A percentile compares a stretch with the other conserved stretches of the same genome.
phyloP scores from a whole-genome alignment of 2,888 invertebrate species.

The Latheticus oryzae region DNA sequence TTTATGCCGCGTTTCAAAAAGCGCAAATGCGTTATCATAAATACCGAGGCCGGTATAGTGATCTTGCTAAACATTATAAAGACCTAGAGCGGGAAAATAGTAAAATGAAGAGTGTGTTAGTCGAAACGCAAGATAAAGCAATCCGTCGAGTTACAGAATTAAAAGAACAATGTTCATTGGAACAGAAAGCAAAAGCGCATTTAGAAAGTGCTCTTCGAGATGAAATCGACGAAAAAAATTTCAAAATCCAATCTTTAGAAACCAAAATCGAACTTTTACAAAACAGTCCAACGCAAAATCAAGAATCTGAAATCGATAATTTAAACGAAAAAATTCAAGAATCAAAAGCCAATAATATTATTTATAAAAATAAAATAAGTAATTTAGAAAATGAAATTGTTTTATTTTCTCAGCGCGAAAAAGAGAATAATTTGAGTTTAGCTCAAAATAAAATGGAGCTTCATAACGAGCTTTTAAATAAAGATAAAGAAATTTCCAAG shows the following conservation, averaged over 20 bases:
- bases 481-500: slow-evolving; percentile 60
- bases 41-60: slow-evolving; percentile 87
- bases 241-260: slow-evolving; percentile 84
- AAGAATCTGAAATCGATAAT: slow-evolving; percentile 41
- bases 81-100: slow-evolving; percentile 83
- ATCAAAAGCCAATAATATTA: slow-evolving; percentile 61
- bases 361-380: slow-evolving; percentile 59
- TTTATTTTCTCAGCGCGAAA: slow-evolving; percentile 57
- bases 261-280: slow-evolving; percentile 78
- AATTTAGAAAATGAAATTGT: slow-evolving; percentile 57
- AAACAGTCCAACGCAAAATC: slow-evolving; percentile 28
- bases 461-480: slow-evolving; percentile 62
- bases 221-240: slow-evolving; percentile 90
- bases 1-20: slow-evolving; percentile 83
- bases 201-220: slow-evolving; percentile 77
- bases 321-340: slow-evolving; percentile 57
- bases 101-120: slow-evolving; percentile 83
- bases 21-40: slow-evolving; percentile 86
- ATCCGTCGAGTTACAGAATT: slow-evolving; percentile 86
- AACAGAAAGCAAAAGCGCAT: slow-evolving; percentile 89
- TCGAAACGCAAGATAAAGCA: slow-evolving; percentile 90
- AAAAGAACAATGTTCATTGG: slow-evolving; percentile 88
- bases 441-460: slow-evolving; percentile 64
- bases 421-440: slow-evolving; percentile 61
- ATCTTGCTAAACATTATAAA: slow-evolving; percentile 84